Evolutionary conservation across 2,113 vertebrate species (phyloP).

Genomic region (Gadus chalcogrammus): DNA sequence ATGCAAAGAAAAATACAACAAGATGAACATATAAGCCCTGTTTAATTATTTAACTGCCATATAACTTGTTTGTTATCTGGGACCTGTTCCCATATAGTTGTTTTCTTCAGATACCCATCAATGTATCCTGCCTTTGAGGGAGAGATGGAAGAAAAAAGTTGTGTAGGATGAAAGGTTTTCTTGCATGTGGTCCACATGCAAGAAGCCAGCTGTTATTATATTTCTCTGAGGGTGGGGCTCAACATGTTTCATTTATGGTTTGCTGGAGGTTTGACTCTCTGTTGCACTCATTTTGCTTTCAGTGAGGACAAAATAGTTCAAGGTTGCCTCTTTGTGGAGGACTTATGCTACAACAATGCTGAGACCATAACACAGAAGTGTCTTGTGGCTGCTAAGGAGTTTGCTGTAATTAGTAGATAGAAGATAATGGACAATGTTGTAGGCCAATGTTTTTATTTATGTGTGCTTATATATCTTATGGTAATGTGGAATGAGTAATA

Average conservation of each 20-base stretch:
- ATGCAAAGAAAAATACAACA: too few species aligned
- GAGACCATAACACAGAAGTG: not conserved
- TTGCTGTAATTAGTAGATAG: not conserved
- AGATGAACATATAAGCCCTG: too few species aligned
- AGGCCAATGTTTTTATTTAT: too few species aligned
- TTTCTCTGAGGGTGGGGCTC: slow-evolving; percentile 38
- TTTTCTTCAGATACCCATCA: slow-evolving; percentile 18
- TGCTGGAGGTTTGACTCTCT: not conserved
- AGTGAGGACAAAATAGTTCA: slow-evolving; percentile 14
- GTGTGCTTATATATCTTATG: too few species aligned
- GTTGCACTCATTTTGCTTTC: slow-evolving; percentile 3
- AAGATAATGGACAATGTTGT: not conserved
- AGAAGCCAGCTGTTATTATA: slow-evolving; percentile 46
- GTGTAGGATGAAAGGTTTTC: slow-evolving; percentile 36
- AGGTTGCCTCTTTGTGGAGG: slow-evolving; percentile 62
- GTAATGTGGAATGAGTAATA: not conserved
- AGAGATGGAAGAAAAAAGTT: slow-evolving; percentile 51
- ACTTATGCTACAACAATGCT: slow-evolving; percentile 34
- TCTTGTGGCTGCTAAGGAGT: not conserved
- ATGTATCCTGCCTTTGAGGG: slow-evolving; percentile 26
- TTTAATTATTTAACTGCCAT: too few species aligned
- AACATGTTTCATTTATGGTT: slow-evolving; percentile 33
- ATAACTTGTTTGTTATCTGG: too few species aligned
- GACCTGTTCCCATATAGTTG: too few species aligned
- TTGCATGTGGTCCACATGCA: slow-evolving; percentile 11